phyloP scores from a whole-genome alignment of 2,113 vertebrate species.

The Emydura subglobosa region DNA sequence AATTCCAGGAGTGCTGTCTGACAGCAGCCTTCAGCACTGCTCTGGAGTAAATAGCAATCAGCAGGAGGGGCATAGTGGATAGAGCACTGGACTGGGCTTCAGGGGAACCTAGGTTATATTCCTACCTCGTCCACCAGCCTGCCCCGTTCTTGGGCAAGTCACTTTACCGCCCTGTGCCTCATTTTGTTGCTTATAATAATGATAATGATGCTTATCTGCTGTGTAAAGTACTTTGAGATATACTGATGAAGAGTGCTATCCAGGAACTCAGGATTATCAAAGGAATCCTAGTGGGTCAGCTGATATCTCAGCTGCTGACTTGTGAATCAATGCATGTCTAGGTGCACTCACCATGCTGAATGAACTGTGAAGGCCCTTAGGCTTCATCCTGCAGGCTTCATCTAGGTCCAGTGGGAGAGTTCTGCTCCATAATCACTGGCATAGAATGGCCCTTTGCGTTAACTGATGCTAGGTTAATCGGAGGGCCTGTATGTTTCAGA shows the following conservation, averaged over 20 bases:
- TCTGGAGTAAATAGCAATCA: background rate
- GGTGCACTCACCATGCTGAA: background rate
- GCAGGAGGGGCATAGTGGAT: background rate
- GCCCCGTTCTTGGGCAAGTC: background rate
- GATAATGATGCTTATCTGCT: background rate
- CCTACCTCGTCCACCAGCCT: background rate
- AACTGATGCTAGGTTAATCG: background rate
- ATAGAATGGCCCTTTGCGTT: background rate
- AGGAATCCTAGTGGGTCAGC: background rate
- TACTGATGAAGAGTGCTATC: background rate
- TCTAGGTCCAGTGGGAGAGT: background rate
- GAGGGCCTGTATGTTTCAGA: background rate
- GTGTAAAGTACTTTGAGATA: background rate
- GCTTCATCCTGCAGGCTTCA: background rate
- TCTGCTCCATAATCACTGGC: background rate
- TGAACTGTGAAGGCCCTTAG: background rate
- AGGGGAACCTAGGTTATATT: background rate
- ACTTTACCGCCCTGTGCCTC: background rate
- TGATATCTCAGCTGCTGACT: background rate
- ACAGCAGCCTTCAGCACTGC: background rate
- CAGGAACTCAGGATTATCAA: background rate
- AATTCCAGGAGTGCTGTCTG: background rate
- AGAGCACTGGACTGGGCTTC: background rate
- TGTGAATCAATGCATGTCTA: background rate
- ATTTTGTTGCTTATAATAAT: no score